Conservation (phyloP, 2,797 vertebrate genomes). For the Tiaroga cobitis region DNA sequence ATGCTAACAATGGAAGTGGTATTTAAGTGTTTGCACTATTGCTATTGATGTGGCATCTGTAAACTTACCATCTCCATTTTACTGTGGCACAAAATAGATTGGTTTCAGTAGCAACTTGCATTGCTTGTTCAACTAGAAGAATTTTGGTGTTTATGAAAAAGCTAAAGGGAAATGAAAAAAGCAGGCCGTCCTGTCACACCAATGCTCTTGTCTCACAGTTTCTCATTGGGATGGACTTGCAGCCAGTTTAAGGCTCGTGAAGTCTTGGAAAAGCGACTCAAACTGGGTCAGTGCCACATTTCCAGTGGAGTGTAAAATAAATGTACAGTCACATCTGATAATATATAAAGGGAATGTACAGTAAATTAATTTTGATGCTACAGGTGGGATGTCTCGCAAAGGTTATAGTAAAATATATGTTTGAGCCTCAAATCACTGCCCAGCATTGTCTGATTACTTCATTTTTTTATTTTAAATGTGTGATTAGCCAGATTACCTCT, state of each 20-base stretch:
- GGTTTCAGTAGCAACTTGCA: conserved; percentile 4
- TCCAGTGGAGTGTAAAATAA: conserved; percentile 41
- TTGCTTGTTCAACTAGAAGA: conserved; percentile 20
- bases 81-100: neutral
- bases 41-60: conserved; percentile 9
- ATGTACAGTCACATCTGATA: conserved; percentile 35
- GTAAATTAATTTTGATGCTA: conserved; percentile 9
- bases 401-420: conserved; percentile 25
- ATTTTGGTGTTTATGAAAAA: conserved; percentile 34
- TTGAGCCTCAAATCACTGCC: conserved; percentile 46
- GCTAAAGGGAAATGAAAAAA: conserved; percentile 59
- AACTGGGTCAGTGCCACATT: conserved; percentile 44
- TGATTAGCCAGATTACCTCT: conserved; percentile 64
- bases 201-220: conserved; percentile 54
- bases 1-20: conserved; percentile 27
- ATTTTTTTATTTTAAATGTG: conserved; percentile 45
- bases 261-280: conserved; percentile 25
- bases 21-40: neutral
- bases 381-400: conserved; percentile 20
- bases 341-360: conserved; percentile 35
- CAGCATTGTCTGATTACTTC: conserved; percentile 37
- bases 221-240: conserved; percentile 51
- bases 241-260: conserved; percentile 41
- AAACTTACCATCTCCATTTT: neutral
- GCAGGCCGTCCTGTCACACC: conserved; percentile 60